Conservation (phyloP, 2,113 vertebrate genomes). For the Sinocyclocheilus maitianheensis region DNA sequence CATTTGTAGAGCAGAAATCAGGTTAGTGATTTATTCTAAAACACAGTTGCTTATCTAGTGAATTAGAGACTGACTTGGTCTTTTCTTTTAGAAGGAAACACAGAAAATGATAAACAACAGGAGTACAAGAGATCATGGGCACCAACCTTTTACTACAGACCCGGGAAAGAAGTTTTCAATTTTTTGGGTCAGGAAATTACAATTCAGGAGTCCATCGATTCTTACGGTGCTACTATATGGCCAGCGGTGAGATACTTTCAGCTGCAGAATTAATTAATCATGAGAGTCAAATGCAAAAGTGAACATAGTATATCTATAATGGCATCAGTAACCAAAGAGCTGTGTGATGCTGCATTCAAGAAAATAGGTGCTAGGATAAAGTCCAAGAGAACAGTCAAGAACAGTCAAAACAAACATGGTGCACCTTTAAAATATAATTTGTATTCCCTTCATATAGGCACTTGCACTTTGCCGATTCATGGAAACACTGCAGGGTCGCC, state of each 20-base stretch:
- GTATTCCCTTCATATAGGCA: constrained; percentile 70
- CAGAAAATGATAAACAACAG: neutral
- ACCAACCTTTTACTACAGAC: neutral
- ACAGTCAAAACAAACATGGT: neutral
- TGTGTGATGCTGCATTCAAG: too few species aligned
- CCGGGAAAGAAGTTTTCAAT: constrained; percentile 64
- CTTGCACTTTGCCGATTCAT: constrained; percentile 84
- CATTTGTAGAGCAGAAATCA: neutral
- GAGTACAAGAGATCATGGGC: constrained; percentile 2
- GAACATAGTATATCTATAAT: neutral
- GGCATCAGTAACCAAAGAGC: too few species aligned
- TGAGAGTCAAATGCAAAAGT: neutral
- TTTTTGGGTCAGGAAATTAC: constrained; percentile 67
- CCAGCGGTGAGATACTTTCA: constrained; percentile 67
- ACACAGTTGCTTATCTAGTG: neutral
- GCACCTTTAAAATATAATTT: neutral
- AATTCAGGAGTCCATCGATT: constrained; percentile 69
- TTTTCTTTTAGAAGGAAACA: constrained; percentile 24
- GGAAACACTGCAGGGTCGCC: constrained; percentile 76
- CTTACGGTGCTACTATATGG: constrained; percentile 68
- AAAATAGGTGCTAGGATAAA: too few species aligned
- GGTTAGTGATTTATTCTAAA: neutral
- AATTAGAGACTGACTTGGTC: neutral
- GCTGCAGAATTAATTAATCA: neutral
- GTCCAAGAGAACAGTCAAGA: too few species aligned